phyloP scores from a whole-genome alignment of 2,888 invertebrate species.

The Mycalesis mineus region DNA sequence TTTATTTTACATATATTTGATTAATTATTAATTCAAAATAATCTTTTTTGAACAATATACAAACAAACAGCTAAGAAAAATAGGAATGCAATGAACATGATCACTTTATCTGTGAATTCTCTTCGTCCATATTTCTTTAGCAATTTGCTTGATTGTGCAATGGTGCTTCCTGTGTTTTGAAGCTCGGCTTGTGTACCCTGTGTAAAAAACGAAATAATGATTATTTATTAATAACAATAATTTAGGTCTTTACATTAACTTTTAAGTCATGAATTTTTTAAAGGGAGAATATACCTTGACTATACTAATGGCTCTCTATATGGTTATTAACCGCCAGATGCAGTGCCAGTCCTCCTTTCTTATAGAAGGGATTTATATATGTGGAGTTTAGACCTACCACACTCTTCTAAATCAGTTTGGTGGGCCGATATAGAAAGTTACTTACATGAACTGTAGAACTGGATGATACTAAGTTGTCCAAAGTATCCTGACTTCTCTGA shows the following conservation, averaged over 20 bases:
- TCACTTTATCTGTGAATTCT: constrained; percentile 96
- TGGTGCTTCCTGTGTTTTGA: constrained; percentile 90
- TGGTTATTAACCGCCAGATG: no score
- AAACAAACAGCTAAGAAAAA: constrained; percentile 94
- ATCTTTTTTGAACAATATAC: constrained; percentile 94
- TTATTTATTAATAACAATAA: neutral
- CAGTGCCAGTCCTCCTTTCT: no score
- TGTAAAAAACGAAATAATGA: constrained; percentile 37
- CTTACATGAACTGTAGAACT: constrained; percentile 81
- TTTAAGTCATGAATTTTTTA: no score
- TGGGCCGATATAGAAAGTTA: no score
- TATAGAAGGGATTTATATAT: no score
- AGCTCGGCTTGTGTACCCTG: constrained; percentile 88
- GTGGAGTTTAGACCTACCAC: no score
- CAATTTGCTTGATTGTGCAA: constrained; percentile 92
- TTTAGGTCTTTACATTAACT: neutral
- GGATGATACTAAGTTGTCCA: constrained; percentile 86
- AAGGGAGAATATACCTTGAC: no score
- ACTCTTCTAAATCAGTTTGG: no score
- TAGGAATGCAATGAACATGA: constrained; percentile 90
- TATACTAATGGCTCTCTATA: no score
- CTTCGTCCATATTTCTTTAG: constrained; percentile 95
- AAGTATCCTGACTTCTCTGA: constrained; percentile 89
- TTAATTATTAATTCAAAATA: constrained; percentile 76
- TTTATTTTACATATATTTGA: neutral